phyloP scores from a whole-genome alignment of 2,113 vertebrate species.

The Xerus inauris region DNA sequence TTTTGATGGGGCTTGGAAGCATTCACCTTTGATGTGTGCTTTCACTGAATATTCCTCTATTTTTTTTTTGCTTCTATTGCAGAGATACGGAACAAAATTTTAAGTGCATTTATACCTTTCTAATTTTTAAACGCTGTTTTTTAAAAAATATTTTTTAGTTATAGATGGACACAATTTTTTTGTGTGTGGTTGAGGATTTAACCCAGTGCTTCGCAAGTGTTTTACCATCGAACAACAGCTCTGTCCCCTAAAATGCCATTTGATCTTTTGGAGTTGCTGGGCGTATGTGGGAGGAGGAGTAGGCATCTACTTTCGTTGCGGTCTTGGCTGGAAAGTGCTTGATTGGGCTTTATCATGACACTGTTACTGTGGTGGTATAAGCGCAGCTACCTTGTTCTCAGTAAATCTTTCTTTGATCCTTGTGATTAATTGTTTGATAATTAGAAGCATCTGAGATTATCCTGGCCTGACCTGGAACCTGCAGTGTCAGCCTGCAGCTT shows the following conservation, averaged over 20 bases:
- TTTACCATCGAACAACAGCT: too few species aligned
- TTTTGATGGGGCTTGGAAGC: background rate
- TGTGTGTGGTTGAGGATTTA: too few species aligned
- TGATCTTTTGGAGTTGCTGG: background rate
- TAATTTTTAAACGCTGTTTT: background rate
- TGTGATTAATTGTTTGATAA: background rate
- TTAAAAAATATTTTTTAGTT: too few species aligned
- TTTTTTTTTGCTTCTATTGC: background rate
- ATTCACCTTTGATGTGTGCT: background rate
- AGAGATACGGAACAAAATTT: background rate
- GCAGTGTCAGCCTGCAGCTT: background rate
- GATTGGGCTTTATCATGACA: background rate
- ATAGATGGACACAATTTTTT: too few species aligned
- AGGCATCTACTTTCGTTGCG: background rate
- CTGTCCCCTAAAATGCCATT: too few species aligned
- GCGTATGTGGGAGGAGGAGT: background rate
- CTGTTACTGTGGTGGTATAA: background rate
- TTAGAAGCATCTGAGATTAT: background rate
- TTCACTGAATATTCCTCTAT: background rate
- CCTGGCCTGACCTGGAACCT: background rate
- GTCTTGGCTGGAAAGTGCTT: background rate
- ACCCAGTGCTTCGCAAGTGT: too few species aligned
- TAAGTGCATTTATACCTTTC: background rate
- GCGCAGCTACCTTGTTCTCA: background rate
- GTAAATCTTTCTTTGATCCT: slow-evolving; percentile 16